Evolutionary conservation across 1,140 invertebrate species (phyloP).

Genomic region (Cyrtorhinus lividipennis): DNA sequence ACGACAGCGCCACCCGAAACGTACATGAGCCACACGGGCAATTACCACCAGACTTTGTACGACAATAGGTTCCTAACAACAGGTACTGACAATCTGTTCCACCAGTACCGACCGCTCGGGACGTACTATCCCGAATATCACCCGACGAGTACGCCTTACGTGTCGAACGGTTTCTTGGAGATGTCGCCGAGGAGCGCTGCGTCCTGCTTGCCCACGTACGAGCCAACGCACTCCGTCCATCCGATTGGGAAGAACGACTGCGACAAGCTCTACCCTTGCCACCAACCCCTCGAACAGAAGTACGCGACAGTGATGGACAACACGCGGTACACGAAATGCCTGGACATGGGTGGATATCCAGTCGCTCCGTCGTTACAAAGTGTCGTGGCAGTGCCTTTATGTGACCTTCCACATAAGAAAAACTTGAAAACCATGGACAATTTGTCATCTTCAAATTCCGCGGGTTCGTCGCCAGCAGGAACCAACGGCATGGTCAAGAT

Average conservation of each 20-base stretch:
- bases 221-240: constrained; percentile 36
- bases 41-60: constrained; percentile 55
- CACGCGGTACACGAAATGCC: constrained; percentile 35
- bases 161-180: constrained; percentile 65
- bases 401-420: constrained; percentile 22
- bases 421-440: constrained; percentile 34
- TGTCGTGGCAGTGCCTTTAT: constrained; percentile 32
- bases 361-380: constrained; percentile 23
- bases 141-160: constrained; percentile 41
- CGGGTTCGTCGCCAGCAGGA: constrained; percentile 36
- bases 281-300: constrained; percentile 30
- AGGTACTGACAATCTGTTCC: constrained; percentile 67
- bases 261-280: constrained; percentile 47
- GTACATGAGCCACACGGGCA: constrained; percentile 52
- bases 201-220: constrained; percentile 35
- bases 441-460: constrained; percentile 37
- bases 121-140: constrained; percentile 68
- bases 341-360: constrained; percentile 31
- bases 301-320: constrained; percentile 33
- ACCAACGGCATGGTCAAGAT: constrained; percentile 43
- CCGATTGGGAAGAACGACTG: constrained; percentile 29
- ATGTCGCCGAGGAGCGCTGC: constrained; percentile 37
- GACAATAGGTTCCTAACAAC: constrained; percentile 55
- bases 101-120: constrained; percentile 63
- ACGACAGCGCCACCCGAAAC: constrained; percentile 36